Conservation (phyloP, 2,888 invertebrate genomes). For the Lypha dubia region DNA sequence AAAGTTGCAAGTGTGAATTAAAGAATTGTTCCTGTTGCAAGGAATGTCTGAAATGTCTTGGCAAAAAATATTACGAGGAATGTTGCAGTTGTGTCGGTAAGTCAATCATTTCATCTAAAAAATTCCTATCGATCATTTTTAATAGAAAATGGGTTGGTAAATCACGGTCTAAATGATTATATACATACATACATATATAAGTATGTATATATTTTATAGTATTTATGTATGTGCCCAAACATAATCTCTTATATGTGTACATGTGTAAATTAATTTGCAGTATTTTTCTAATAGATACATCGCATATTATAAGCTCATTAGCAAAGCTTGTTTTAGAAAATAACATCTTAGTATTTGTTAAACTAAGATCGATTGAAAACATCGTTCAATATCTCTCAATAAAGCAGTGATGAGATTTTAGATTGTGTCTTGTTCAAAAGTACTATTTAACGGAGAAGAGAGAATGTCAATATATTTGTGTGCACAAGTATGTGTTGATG, state of each 20-base stretch:
- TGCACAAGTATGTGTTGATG: too few species aligned
- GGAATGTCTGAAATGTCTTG: constrained; percentile 95
- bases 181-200: not conserved
- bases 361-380: constrained; percentile 46
- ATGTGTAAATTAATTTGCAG: constrained; percentile 7
- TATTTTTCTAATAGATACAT: constrained; percentile 50
- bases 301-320: constrained; percentile 56
- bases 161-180: constrained; percentile 8
- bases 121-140: constrained; percentile 6
- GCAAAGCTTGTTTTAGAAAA: constrained; percentile 22
- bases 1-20: constrained; percentile 97
- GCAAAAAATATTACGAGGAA: constrained; percentile 92
- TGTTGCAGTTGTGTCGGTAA: constrained; percentile 99
- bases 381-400: constrained; percentile 28
- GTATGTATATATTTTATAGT: not conserved
- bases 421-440: not conserved
- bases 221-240: not conserved
- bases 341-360: constrained; percentile 33
- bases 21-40: constrained; percentile 97
- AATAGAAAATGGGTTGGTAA: constrained; percentile 41
- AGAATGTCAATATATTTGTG: too few species aligned
- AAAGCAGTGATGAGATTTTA: not conserved
- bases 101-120: constrained; percentile 78
- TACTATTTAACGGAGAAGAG: not conserved
- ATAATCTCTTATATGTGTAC: not conserved